phyloP scores from a whole-genome alignment of 2,113 vertebrate species.

The Falco punctatus region DNA sequence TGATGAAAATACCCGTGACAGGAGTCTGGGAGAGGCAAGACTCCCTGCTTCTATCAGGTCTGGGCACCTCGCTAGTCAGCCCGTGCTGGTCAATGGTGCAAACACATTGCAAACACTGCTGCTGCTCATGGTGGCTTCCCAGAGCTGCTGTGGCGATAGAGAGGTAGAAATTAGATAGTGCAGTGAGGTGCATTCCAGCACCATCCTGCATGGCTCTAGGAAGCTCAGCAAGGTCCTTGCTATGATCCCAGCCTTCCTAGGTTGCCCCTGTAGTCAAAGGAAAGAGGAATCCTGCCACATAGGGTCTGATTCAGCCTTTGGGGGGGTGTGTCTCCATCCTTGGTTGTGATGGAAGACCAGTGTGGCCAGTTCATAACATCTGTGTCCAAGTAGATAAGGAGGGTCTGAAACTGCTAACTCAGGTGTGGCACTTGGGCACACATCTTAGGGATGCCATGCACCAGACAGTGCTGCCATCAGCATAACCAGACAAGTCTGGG shows the following conservation, averaged over 20 bases:
- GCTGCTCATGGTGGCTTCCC: not conserved
- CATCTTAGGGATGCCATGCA: not conserved
- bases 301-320: not conserved
- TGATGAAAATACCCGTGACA: not conserved
- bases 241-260: not conserved
- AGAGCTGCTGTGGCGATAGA: not conserved
- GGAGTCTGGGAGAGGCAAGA: not conserved
- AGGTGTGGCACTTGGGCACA: fast-evolving
- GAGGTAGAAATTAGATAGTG: not conserved
- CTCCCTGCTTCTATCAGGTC: not conserved
- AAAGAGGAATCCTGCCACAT: not conserved
- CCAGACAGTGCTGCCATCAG: not conserved
- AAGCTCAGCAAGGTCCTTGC: not conserved
- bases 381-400: not conserved
- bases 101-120: fast-evolving
- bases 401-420: not conserved
- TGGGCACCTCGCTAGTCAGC: not conserved
- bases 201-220: not conserved
- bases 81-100: not conserved
- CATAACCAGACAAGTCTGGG: not conserved
- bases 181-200: not conserved
- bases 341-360: fast-evolving
- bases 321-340: not conserved
- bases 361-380: not conserved
- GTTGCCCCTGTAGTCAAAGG: not conserved